Conservation (phyloP, 2,113 vertebrate genomes). For the Camelus bactrianus region DNA sequence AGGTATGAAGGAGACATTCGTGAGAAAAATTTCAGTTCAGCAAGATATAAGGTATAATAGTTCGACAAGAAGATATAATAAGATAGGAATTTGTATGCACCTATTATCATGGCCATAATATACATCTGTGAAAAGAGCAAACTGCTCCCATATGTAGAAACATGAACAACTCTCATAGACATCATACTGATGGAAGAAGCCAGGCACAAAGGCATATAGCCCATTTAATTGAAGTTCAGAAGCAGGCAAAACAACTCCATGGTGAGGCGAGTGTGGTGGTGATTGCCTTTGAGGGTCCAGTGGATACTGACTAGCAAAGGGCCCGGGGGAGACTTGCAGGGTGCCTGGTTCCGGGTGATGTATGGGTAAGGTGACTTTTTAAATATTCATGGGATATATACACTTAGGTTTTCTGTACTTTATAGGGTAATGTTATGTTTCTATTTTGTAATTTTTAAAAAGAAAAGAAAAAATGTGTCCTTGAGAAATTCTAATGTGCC, state of each 20-base stretch:
- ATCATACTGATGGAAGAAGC: background rate
- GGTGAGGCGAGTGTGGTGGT: background rate
- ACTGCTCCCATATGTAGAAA: background rate
- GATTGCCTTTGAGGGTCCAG: background rate
- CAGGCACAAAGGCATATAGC: background rate
- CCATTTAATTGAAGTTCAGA: background rate
- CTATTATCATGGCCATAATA: background rate
- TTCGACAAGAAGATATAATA: background rate
- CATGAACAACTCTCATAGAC: background rate
- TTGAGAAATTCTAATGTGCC: background rate
- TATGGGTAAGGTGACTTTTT: background rate
- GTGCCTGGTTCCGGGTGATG: background rate
- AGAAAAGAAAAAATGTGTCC: background rate
- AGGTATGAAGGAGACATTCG: background rate
- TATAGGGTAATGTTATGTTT: background rate
- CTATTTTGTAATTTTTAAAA: background rate
- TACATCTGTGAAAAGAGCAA: background rate
- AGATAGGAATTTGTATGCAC: background rate
- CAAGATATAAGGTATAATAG: background rate
- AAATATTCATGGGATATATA: background rate
- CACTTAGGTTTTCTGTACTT: background rate
- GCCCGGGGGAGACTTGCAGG: background rate
- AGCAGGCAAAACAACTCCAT: background rate
- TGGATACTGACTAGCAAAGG: background rate
- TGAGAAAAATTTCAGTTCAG: background rate